Conservation (phyloP, 1,140 invertebrate genomes). For the Cydia pomonella region DNA sequence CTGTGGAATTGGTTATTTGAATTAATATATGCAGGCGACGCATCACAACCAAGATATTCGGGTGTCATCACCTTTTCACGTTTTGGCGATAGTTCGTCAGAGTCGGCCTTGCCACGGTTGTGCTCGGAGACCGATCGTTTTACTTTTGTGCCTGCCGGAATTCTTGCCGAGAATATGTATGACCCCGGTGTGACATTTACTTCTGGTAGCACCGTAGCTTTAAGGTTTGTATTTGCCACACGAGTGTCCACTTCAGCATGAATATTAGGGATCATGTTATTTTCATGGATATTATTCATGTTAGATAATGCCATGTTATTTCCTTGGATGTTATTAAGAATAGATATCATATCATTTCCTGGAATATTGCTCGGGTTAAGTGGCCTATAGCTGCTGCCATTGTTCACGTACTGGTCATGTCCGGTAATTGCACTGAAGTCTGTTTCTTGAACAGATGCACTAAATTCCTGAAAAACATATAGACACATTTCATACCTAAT, state of each 20-base stretch:
- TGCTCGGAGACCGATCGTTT: not conserved
- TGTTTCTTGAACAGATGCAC: not conserved
- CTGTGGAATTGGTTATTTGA: not conserved
- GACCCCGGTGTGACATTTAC: not conserved
- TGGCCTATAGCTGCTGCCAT: not conserved
- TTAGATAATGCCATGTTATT: not conserved
- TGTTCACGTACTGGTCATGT: not conserved
- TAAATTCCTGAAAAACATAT: not conserved
- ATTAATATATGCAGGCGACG: not conserved
- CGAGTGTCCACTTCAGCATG: not conserved
- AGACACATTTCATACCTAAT: not conserved
- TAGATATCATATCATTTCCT: not conserved
- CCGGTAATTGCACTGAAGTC: not conserved
- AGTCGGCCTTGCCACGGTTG: not conserved
- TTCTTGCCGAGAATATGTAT: not conserved
- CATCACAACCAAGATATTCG: not conserved
- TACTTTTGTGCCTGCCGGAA: conserved; percentile 1
- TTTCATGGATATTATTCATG: not conserved
- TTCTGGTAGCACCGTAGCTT: not conserved
- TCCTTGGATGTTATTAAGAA: not conserved
- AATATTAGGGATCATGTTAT: not conserved
- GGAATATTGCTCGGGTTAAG: not conserved
- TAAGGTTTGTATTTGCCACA: not conserved
- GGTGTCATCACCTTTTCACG: not conserved
- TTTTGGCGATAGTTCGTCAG: not conserved